Conservation (phyloP, 2,888 invertebrate genomes). For the Cataglyphis livida region DNA sequence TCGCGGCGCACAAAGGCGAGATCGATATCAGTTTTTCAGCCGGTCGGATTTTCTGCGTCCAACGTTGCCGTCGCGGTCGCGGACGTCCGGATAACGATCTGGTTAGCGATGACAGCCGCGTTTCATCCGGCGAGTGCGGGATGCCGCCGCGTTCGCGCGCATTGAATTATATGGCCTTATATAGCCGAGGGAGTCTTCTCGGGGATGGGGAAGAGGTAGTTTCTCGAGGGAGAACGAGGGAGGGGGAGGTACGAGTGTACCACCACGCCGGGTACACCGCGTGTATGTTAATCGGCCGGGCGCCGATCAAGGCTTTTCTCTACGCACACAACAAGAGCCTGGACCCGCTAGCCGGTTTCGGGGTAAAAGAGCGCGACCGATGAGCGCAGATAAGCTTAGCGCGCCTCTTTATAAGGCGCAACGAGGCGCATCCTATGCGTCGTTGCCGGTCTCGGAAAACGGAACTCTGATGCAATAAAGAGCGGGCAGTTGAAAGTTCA, state of each 20-base stretch:
- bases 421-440: constrained; percentile 20
- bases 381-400: constrained; percentile 60
- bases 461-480: background rate
- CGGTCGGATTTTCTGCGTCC: constrained; percentile 43
- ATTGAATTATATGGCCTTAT: constrained; percentile 74
- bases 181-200: constrained; percentile 59
- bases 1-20: constrained; percentile 45
- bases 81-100: constrained; percentile 62
- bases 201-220: constrained; percentile 68
- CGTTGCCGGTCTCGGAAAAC: constrained; percentile 22
- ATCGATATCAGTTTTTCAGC: constrained; percentile 62
- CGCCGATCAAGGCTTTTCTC: constrained; percentile 73
- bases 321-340: constrained; percentile 50
- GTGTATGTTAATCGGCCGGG: constrained; percentile 78
- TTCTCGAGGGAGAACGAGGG: constrained; percentile 13
- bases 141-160: constrained; percentile 49
- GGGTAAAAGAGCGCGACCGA: constrained; percentile 68
- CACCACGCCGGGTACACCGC: constrained; percentile 49
- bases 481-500: background rate
- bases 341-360: constrained; percentile 73
- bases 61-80: constrained; percentile 34
- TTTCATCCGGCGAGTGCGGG: constrained; percentile 54
- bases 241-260: constrained; percentile 52
- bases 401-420: constrained; percentile 66
- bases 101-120: constrained; percentile 59